Evolutionary conservation across 2,888 invertebrate species (phyloP), one percentile per base, ranked within the genome.

Genomic region (Altica lythri): DNA sequence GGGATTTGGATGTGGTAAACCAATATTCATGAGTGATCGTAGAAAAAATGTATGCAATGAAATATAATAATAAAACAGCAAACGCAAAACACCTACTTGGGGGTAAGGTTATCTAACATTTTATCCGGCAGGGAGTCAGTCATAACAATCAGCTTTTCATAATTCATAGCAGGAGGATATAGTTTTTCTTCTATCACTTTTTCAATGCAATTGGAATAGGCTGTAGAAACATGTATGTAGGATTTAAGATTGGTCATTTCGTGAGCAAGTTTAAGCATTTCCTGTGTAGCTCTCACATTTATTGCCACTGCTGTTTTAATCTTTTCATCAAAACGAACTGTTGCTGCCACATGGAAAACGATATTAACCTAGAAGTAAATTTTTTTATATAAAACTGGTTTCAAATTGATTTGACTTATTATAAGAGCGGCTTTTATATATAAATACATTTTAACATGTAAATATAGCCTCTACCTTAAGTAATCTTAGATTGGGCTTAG

Each of bases 191-290:
- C 86, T 0, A 93, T 85, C 0, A 82, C 80, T 9, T 83, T 12
- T 25, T 83, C 80, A 64, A 92, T 88, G 3, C 89, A 88, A 74
- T 95, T 92, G 4, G 90, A 86, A 73, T 92, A 95, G 0, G 92
- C 89, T 0, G 95, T 93, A 0, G 93, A 94, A 0, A 94, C 86
- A 73, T 95, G 92, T 1, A 92, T 78, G 5, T 90, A 76, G 2
- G 51, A 83, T 9, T 60, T 52, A 3, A 71, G 43, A 22, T 83
- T 73, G 46, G 79, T 79, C 63, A 85, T 78, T 30, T 80, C 77
- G 38, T 80, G 74, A 0, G 84, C 85, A 3, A 89, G 73, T 19
- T 83, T 79, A 2, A 85, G 78, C 1, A 86, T 66, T 67, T 89
- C 85, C 32, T 81, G 78, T 0, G 88, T 85, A 0, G 88, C 86